Conservation (phyloP, 2,888 invertebrate species). For the Pheosia gnoma region DNA sequence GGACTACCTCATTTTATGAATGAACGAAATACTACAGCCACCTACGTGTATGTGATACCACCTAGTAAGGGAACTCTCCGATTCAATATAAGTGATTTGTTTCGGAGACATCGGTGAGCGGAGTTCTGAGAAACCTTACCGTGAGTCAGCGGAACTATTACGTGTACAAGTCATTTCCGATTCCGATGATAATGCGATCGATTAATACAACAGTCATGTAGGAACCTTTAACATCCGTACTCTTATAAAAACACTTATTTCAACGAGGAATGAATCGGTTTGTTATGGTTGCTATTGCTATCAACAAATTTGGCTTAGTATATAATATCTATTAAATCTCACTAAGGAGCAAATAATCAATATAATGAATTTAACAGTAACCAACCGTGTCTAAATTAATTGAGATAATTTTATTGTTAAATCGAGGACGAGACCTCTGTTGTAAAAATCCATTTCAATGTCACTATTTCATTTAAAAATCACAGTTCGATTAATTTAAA, state of each 20-base stretch:
- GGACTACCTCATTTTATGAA: constrained; percentile 67
- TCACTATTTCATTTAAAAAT: constrained; percentile 12
- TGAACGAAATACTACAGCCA: constrained; percentile 58
- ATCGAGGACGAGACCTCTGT: constrained; percentile 11
- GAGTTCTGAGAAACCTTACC: constrained; percentile 45
- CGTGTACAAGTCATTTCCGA: constrained; percentile 63
- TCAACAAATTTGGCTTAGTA: too few relatives aligned
- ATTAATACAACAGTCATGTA: constrained; percentile 29
- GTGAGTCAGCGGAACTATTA: constrained; percentile 49
- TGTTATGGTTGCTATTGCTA: too few relatives aligned
- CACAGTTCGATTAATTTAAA: neutral
- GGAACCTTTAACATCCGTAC: constrained; percentile 20
- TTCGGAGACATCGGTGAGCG: constrained; percentile 50
- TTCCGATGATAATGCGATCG: constrained; percentile 45
- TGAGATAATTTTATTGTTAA: constrained; percentile 8
- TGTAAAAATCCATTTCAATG: constrained; percentile 32
- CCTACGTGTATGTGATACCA: constrained; percentile 45
- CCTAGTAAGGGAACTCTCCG: constrained; percentile 42
- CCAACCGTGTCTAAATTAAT: constrained; percentile 6
- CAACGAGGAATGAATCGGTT: too few relatives aligned
- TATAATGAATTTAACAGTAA: constrained; percentile 3
- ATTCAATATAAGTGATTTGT: constrained; percentile 43
- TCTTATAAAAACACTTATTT: neutral
- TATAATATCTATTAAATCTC: neutral
- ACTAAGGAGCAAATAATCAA: neutral